phyloP scores from a whole-genome alignment of 2,888 invertebrate species.

The Ophraella communa region DNA sequence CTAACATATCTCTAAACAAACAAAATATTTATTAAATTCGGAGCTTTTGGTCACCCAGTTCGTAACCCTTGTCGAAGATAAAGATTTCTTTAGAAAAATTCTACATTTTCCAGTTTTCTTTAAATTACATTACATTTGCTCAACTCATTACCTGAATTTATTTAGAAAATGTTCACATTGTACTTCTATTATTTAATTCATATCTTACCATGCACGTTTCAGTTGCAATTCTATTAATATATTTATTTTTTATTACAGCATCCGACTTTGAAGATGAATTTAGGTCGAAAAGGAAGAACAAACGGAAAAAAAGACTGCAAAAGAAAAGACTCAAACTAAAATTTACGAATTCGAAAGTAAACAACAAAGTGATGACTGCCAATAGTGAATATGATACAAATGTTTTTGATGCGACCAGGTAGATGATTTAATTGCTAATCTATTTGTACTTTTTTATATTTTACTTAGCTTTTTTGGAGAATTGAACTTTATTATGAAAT shows the following conservation, averaged over 20 bases:
- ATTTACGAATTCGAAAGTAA: constrained; percentile 4
- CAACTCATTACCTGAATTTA: too few species aligned
- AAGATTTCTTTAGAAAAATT: too few species aligned
- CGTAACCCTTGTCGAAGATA: too few species aligned
- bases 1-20: too few species aligned
- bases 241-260: background rate
- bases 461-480: constrained; percentile 16
- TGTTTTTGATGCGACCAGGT: constrained; percentile 11
- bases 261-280: constrained; percentile 22
- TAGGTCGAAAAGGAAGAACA: constrained; percentile 17
- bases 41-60: too few species aligned
- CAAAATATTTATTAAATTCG: too few species aligned
- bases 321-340: background rate
- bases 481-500: constrained; percentile 13
- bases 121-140: too few species aligned
- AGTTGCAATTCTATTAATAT: background rate
- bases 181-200: too few species aligned
- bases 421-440: constrained; percentile 7
- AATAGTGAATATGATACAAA: constrained; percentile 25
- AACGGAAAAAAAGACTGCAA: constrained; percentile 9
- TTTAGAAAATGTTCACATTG: too few species aligned
- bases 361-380: constrained; percentile 24
- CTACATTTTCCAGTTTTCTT: too few species aligned
- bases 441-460: constrained; percentile 11
- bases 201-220: too few species aligned